Percentiles rank a stretch among this genome's conserved stretches.
Evolutionary conservation across 2,888 invertebrate genomes (phyloP).

Genomic region (Hofmannophila pseudospretella): DNA sequence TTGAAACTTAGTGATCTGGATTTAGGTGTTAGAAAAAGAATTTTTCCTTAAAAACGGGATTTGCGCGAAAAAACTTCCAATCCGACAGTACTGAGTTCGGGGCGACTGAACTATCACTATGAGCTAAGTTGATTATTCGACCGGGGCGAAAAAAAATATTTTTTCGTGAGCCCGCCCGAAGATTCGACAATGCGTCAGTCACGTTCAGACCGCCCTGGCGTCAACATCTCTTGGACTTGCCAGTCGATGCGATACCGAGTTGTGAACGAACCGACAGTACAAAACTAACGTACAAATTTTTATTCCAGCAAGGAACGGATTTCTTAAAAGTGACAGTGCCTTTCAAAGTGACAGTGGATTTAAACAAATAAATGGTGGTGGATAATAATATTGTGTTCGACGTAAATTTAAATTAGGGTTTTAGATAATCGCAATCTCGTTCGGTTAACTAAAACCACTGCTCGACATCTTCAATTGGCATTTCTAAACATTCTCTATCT

Average conservation of each 20-base stretch:
- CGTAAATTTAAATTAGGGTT: slow-evolving; percentile 49
- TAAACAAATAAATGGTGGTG: slow-evolving; percentile 26
- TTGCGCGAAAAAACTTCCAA: slow-evolving; percentile 24
- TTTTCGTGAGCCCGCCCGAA: slow-evolving; percentile 67
- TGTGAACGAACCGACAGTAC: slow-evolving; percentile 70
- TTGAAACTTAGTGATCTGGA: slow-evolving; percentile 23
- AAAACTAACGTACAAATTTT: slow-evolving; percentile 72
- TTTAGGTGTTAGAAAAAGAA: slow-evolving; percentile 13
- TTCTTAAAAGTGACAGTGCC: slow-evolving; percentile 60
- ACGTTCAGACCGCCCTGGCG: slow-evolving; percentile 60
- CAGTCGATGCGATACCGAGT: slow-evolving; percentile 47
- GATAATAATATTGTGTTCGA: slow-evolving; percentile 14
- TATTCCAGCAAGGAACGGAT: slow-evolving; percentile 48
- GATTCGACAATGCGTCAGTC: slow-evolving; percentile 75
- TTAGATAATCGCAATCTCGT: slow-evolving; percentile 45
- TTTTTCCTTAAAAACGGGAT: slow-evolving; percentile 36
- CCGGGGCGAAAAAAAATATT: slow-evolving; percentile 69
- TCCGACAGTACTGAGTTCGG: slow-evolving; percentile 30
- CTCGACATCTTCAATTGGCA: slow-evolving; percentile 29
- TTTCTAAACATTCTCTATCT: slow-evolving; percentile 17
- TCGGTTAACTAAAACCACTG: slow-evolving; percentile 57
- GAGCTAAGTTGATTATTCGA: slow-evolving; percentile 73
- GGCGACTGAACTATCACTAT: slow-evolving; percentile 74
- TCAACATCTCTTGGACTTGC: slow-evolving; percentile 49
- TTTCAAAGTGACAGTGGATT: slow-evolving; percentile 45